phyloP scores from a whole-genome alignment of 2,113 vertebrate genomes.

The Sylvicapra grimmia region DNA sequence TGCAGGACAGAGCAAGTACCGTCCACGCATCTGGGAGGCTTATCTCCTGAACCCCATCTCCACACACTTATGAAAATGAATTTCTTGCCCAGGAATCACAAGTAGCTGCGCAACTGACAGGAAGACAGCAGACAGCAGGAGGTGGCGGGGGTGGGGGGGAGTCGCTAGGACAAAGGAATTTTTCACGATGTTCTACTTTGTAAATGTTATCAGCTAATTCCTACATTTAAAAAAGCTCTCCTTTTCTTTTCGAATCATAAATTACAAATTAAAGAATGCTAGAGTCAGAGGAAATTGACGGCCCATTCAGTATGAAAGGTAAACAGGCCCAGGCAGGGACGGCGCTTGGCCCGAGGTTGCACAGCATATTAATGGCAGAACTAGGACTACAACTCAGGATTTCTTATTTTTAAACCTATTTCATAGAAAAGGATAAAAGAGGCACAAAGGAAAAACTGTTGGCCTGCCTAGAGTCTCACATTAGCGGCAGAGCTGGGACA shows the following conservation, averaged over 20 bases:
- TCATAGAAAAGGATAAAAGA: background rate
- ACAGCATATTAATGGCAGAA: background rate
- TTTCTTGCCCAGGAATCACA: background rate
- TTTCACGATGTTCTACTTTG: background rate
- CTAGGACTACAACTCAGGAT: background rate
- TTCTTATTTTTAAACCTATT: background rate
- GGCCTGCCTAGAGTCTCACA: background rate
- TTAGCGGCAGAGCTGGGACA: background rate
- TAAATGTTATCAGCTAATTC: background rate
- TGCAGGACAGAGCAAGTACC: background rate
- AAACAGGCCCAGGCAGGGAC: background rate
- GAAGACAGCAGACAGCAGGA: background rate
- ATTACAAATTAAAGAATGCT: background rate
- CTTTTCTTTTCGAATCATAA: background rate
- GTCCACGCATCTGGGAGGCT: background rate
- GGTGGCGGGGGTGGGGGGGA: fast-evolving
- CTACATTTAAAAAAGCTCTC: background rate
- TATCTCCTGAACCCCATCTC: background rate
- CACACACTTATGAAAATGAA: background rate
- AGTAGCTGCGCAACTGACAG: background rate
- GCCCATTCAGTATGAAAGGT: background rate
- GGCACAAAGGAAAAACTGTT: background rate
- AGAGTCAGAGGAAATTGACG: background rate
- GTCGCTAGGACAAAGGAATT: background rate
- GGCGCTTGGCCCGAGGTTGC: background rate